A percentile compares a stretch with the other conserved stretches of the same genome.
Conservation (phyloP, 2,888 invertebrate genomes). For the Mythimna pallens region DNA sequence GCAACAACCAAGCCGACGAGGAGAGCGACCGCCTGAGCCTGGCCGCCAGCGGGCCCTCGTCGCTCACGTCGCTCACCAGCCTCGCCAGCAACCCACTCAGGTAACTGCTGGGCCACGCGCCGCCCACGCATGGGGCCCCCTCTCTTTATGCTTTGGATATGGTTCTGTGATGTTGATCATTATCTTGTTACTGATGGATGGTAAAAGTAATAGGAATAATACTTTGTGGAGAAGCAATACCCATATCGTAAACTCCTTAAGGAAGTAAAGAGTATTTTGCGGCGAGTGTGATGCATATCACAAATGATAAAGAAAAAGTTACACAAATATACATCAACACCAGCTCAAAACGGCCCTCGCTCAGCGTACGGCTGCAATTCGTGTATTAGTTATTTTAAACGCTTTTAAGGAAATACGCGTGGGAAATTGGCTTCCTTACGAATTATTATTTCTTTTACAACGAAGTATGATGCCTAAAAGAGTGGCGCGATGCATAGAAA, state of each 20-base stretch:
- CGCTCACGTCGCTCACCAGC: slow-evolving; percentile 84
- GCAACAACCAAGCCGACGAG: slow-evolving; percentile 97
- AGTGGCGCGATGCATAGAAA: neutral
- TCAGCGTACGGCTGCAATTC: neutral
- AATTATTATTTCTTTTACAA: neutral
- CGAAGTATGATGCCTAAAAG: neutral
- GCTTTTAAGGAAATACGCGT: too few species aligned
- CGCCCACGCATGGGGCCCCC: neutral
- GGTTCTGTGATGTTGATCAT: slow-evolving; percentile 36
- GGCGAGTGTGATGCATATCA: too few species aligned
- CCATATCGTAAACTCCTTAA: neutral
- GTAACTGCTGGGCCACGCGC: slow-evolving; percentile 63
- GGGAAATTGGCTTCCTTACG: neutral
- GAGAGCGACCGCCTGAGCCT: slow-evolving; percentile 93
- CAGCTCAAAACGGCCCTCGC: neutral
- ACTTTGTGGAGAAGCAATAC: neutral
- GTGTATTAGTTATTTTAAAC: neutral
- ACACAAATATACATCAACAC: neutral
- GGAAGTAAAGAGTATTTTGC: neutral
- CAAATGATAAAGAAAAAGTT: too few species aligned
- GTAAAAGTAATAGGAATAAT: slow-evolving; percentile 1
- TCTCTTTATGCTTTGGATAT: slow-evolving; percentile 42
- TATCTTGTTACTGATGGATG: neutral
- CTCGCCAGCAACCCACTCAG: slow-evolving; percentile 86
- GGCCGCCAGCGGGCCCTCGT: slow-evolving; percentile 84